A percentile compares a stretch with the other conserved stretches of the same genome.
Conservation (phyloP, 2,113 vertebrate species). For the Lagopus muta region DNA sequence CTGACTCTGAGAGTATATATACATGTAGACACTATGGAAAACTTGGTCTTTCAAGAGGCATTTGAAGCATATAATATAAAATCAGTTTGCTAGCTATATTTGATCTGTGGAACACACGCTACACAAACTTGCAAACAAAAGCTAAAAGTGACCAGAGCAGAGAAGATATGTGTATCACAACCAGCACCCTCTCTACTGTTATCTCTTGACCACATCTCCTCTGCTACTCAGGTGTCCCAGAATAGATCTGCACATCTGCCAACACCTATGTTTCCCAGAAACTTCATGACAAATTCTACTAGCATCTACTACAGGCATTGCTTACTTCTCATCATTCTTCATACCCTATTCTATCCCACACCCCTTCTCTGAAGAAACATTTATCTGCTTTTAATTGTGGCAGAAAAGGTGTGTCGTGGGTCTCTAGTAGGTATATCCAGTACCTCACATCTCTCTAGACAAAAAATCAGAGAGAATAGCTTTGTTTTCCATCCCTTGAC, state of each 20-base stretch:
- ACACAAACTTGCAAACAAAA: neutral
- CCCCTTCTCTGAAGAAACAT: neutral
- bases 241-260: neutral
- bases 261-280: neutral
- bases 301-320: neutral
- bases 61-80: neutral
- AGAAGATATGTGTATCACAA: neutral
- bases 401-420: neutral
- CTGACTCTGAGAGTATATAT: neutral
- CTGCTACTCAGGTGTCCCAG: neutral
- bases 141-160: neutral
- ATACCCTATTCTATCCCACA: neutral
- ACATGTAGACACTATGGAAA: neutral
- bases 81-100: neutral
- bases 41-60: neutral
- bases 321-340: neutral
- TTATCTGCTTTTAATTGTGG: neutral
- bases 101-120: neutral
- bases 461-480: neutral
- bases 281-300: neutral
- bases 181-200: fast-evolving
- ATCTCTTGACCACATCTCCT: neutral
- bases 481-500: neutral
- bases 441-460: neutral
- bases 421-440: neutral